phyloP scores from a whole-genome alignment of 2,888 invertebrate genomes.

The Dinocampus coccinellae region DNA sequence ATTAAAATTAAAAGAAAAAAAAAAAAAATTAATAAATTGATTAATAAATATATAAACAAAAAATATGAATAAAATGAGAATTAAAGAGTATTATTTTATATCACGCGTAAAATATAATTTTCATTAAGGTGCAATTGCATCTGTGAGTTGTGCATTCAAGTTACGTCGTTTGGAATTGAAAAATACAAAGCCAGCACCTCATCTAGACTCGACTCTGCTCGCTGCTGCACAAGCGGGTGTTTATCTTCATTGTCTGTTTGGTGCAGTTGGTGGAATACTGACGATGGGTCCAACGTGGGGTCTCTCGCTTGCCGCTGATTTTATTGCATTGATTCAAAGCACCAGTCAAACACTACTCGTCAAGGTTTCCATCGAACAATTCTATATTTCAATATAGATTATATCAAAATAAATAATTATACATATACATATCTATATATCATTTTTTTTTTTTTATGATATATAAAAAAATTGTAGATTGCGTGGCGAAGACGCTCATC shows the following conservation, averaged over 20 bases:
- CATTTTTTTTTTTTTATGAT: no score
- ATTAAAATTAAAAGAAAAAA: no score
- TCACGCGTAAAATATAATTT: background rate
- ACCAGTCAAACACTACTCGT: slow-evolving; percentile 85
- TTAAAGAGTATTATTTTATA: background rate
- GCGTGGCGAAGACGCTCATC: slow-evolving; percentile 81
- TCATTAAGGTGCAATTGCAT: slow-evolving; percentile 54
- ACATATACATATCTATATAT: no score
- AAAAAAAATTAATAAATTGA: no score
- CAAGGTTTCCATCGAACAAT: slow-evolving; percentile 52
- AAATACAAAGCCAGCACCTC: slow-evolving; percentile 62
- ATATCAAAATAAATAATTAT: no score
- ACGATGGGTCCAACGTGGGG: slow-evolving; percentile 71
- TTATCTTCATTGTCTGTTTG: slow-evolving; percentile 69
- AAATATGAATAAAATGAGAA: background rate
- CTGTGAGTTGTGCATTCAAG: slow-evolving; percentile 57
- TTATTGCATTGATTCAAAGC: slow-evolving; percentile 83
- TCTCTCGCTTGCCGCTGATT: slow-evolving; percentile 80
- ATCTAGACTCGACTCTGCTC: slow-evolving; percentile 84
- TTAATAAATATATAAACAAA: no score
- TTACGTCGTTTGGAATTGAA: slow-evolving; percentile 56
- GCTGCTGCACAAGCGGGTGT: slow-evolving; percentile 91
- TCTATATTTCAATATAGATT: background rate
- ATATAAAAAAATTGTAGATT: slow-evolving; percentile 60
- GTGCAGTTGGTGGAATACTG: slow-evolving; percentile 69